These are phyloP conservation scores for Ctenosaura bakeri DNA, from an alignment of 2,797 vertebrate species.

Conservation along the genomic window DNA sequence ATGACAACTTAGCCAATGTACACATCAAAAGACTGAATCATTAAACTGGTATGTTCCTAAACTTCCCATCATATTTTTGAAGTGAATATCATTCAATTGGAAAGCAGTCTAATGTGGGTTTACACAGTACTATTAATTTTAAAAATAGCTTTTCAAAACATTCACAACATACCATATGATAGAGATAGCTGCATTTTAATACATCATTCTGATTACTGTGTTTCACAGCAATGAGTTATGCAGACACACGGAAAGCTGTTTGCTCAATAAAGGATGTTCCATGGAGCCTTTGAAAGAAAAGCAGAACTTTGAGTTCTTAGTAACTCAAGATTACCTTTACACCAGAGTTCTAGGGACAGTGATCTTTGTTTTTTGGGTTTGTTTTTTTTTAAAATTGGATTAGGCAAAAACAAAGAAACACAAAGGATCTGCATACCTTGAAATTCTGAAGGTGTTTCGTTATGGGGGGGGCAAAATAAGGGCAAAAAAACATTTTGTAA, in stretches of 20 bases:
- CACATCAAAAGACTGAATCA: conserved; percentile 11
- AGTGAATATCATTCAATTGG: conserved; percentile 47
- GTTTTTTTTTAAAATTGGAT: not conserved
- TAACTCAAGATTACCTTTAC: not conserved
- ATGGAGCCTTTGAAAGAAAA: not conserved
- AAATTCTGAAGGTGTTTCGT: not conserved
- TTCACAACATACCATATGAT: conserved; percentile 69
- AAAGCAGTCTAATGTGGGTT: conserved; percentile 61
- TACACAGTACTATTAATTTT: conserved; percentile 70
- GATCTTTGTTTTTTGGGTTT: fast-evolving
- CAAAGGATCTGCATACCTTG: not conserved
- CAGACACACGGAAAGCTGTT: conserved; percentile 14
- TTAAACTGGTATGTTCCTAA: conserved; percentile 61
- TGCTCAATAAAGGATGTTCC: not conserved
- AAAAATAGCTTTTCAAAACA: conserved; percentile 77
- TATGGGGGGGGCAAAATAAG: no score
- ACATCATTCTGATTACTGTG: conserved; percentile 63
- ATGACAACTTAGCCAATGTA: not conserved
- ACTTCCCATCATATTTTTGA: conserved; percentile 41
- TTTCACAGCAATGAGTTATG: conserved; percentile 55
- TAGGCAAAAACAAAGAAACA: not conserved
- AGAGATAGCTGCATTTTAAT: conserved; percentile 67
- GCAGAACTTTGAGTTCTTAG: not conserved
- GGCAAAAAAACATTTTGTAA: no score
- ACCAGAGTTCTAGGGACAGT: not conserved